Evolutionary conservation across 2,888 invertebrate genomes (phyloP).

Genomic region (Rhagium mordax): DNA sequence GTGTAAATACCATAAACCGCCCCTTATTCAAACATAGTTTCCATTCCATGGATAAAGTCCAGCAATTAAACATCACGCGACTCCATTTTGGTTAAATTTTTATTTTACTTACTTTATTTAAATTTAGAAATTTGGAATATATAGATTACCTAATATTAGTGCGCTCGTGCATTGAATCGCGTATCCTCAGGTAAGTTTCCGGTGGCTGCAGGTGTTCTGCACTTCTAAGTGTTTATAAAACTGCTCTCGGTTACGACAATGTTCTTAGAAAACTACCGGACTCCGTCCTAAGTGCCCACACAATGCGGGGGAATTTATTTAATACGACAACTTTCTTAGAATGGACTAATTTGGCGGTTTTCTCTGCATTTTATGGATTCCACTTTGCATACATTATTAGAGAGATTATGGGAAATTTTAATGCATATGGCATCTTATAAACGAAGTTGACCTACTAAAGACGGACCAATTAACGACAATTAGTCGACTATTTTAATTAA

Average conservation of each 20-base stretch:
- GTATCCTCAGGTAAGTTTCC: not conserved
- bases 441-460: not conserved
- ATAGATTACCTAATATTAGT: too few relatives aligned
- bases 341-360: not conserved
- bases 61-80: too few relatives aligned
- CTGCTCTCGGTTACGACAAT: not conserved
- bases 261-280: not conserved
- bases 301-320: not conserved
- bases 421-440: not conserved
- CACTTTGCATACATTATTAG: constrained; percentile 1
- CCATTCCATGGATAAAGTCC: too few relatives aligned
- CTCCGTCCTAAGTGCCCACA: not conserved
- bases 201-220: not conserved
- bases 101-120: too few relatives aligned
- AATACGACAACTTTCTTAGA: not conserved
- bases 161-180: not conserved
- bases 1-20: too few relatives aligned
- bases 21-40: too few relatives aligned
- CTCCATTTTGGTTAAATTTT: too few relatives aligned
- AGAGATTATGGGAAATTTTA: constrained; percentile 9
- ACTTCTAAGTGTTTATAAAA: not conserved
- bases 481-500: not conserved
- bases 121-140: too few relatives aligned
- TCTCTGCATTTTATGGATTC: constrained; percentile 8
- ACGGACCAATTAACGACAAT: not conserved